Evolutionary conservation across 2,797 vertebrate genomes (phyloP).

Genomic region (Toxotes lorentzi): DNA sequence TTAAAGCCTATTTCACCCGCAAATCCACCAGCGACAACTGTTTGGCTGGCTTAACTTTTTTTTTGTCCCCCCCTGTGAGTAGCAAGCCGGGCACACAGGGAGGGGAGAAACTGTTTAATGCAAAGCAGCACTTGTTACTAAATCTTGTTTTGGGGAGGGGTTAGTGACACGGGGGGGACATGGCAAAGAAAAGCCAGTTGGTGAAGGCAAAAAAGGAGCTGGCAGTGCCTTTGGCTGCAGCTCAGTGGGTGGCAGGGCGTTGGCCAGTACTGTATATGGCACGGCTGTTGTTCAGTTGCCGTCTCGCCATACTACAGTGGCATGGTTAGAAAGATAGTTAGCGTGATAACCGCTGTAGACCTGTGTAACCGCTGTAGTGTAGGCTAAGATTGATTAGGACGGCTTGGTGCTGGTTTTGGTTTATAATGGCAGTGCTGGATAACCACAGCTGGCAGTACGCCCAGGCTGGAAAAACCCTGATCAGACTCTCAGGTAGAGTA

Average conservation of each 20-base stretch:
- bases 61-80: slow-evolving; percentile 28
- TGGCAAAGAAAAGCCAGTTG: slow-evolving; percentile 71
- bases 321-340: slow-evolving; percentile 30
- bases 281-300: slow-evolving; percentile 51
- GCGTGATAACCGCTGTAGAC: neutral
- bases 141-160: slow-evolving; percentile 82
- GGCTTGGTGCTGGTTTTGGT: slow-evolving; percentile 41
- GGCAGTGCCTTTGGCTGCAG: slow-evolving; percentile 69
- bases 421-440: slow-evolving; percentile 80
- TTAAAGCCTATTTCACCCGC: slow-evolving; percentile 86
- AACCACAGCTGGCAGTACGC: slow-evolving; percentile 86
- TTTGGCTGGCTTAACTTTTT: slow-evolving; percentile 79
- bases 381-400: slow-evolving; percentile 18
- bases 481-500: slow-evolving; percentile 84
- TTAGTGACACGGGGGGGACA: slow-evolving; percentile 53
- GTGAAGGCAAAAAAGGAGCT: slow-evolving; percentile 69
- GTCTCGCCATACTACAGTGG: slow-evolving; percentile 43
- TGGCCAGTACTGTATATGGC: slow-evolving; percentile 58
- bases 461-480: slow-evolving; percentile 83
- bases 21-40: slow-evolving; percentile 87
- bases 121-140: slow-evolving; percentile 77
- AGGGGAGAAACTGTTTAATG: slow-evolving; percentile 73
- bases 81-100: slow-evolving; percentile 30
- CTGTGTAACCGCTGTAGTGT: slow-evolving; percentile 7
- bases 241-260: slow-evolving; percentile 74